Conservation (phyloP, 1,140 invertebrate species). For the Zaprionus ornatus region DNA sequence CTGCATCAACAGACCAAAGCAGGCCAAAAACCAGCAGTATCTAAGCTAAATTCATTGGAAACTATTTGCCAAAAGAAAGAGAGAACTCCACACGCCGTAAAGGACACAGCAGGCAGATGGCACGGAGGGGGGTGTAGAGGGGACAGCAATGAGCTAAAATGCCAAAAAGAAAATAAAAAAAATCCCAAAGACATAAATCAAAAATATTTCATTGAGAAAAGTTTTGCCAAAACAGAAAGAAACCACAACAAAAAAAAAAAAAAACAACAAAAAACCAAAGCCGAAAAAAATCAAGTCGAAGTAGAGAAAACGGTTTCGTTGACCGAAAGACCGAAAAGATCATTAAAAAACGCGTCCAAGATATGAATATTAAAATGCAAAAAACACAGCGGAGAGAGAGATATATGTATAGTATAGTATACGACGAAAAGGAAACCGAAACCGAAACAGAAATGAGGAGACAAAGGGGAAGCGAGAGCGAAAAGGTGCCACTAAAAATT, state of each 20-base stretch:
- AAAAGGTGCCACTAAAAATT: constrained; percentile 82
- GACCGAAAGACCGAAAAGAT: constrained; percentile 40
- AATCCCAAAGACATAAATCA: constrained; percentile 75
- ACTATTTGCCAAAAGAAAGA: constrained; percentile 71
- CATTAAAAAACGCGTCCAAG: constrained; percentile 45
- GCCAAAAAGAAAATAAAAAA: constrained; percentile 32
- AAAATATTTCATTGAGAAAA: constrained; percentile 82
- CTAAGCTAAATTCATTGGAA: constrained; percentile 82
- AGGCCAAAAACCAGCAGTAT: constrained; percentile 24
- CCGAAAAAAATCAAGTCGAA: constrained; percentile 8
- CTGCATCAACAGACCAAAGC: constrained; percentile 22
- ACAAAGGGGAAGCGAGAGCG: constrained; percentile 27
- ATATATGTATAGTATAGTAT: background rate
- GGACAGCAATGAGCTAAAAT: background rate
- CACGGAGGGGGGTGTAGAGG: background rate
- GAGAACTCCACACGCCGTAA: constrained; percentile 15
- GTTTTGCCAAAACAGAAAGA: constrained; percentile 52
- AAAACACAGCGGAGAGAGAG: constrained; percentile 32
- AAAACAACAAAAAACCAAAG: background rate
- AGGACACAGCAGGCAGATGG: constrained; percentile 20
- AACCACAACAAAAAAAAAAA: background rate
- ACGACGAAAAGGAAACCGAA: constrained; percentile 19
- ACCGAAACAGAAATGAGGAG: constrained; percentile 6
- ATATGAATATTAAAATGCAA: constrained; percentile 56
- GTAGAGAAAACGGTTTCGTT: constrained; percentile 33